phyloP scores from a whole-genome alignment of 2,113 vertebrate genomes.

The Gallinago media region DNA sequence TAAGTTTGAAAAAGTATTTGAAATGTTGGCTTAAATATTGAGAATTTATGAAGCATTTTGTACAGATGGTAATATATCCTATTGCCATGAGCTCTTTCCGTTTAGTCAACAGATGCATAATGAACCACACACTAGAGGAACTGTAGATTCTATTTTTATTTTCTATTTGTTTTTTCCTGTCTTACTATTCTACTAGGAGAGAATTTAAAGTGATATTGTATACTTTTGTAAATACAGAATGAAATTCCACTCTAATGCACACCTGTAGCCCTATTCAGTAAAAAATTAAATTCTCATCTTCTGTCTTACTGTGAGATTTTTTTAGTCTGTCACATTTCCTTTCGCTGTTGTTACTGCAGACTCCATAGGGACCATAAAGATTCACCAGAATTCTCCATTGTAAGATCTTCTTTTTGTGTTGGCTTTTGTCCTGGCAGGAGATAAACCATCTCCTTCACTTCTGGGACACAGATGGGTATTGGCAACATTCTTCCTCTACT shows the following conservation, averaged over 20 bases:
- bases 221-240: background rate
- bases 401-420: constrained; percentile 26
- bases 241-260: background rate
- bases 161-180: background rate
- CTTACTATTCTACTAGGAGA: background rate
- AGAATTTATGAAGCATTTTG: background rate
- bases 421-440: constrained; percentile 52
- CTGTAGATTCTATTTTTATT: background rate
- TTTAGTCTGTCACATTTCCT: background rate
- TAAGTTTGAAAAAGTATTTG: background rate
- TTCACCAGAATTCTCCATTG: constrained; percentile 34
- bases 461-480: constrained; percentile 55
- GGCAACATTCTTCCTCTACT: constrained; percentile 19
- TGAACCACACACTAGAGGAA: background rate
- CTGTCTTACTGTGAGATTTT: background rate
- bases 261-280: background rate
- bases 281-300: background rate
- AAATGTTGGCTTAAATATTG: background rate
- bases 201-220: background rate
- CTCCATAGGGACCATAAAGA: background rate
- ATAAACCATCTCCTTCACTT: constrained; percentile 33
- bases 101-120: background rate
- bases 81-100: background rate
- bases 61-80: background rate
- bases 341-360: constrained; percentile 19